Base-by-base conservation (phyloP, 2,888 invertebrate species). In the Hipparchia sbordonii region DNA sequence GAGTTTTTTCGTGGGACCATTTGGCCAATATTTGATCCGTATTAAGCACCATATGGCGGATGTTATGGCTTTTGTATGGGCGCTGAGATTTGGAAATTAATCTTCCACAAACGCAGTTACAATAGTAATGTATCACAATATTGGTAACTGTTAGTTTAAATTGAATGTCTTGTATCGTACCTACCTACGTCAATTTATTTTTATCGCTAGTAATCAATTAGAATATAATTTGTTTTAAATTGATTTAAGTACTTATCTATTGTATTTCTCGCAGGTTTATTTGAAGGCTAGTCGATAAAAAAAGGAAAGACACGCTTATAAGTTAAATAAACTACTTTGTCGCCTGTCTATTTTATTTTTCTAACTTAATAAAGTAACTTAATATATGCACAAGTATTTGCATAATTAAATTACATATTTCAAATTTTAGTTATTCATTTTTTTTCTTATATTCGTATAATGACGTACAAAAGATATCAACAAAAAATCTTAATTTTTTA, bases 11-110 rank as follows among this genome's bases (percentile, higher is more conserved):
- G 57, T 56, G 52, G 39, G 48, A 54, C 45, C 71, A 66, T 71
- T 56, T 67, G 66, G 56, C 52, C 61, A 67, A 70, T 52, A 87
- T 85, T 83, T 77, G 85, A 84, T 81, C 80, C 69, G 57, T 62
- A 73, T 66, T 79, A 57, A 46, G 12, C 78, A 76, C 80, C 89
- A 89, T 85, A 85, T 88, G 89, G 88, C 85, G 82, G 82, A 84
- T 82, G 79, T 74, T 63, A 73, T 57, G 73, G 83, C 85, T 86
- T 87, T 90, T 89, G 82, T 82, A 80, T 83, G 84, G 84, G 78
- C 82, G 84, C 81, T 62, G 65, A 71, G 68, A 54, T 70, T 67
- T 23, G 59, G 67, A 70, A 72, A 70, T 72, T 67, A 74, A 74
- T 74, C 72, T 72, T 13, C 8, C 3, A 48, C 9, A 45, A 46